phyloP scores from a whole-genome alignment of 2,888 invertebrate species.

The Acrobasis consociella region DNA sequence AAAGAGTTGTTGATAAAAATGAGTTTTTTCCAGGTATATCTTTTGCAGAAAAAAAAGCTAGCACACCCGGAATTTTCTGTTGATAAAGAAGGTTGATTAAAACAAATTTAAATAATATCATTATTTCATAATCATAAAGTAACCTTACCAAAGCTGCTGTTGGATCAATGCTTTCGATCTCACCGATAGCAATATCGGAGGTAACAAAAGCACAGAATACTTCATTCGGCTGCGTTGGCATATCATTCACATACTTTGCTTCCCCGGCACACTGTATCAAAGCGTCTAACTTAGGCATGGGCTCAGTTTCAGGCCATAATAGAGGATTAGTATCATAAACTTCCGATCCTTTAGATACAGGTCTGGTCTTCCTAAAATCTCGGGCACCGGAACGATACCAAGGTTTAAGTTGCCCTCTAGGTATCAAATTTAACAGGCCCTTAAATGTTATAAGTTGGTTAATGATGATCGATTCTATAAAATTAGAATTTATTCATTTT shows the following conservation, averaged over 20 bases:
- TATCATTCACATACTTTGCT: slow-evolving; percentile 85
- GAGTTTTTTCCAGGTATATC: slow-evolving; percentile 87
- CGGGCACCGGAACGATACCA: slow-evolving; percentile 75
- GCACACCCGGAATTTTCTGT: slow-evolving; percentile 85
- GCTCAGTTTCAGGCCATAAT: slow-evolving; percentile 86
- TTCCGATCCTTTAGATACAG: slow-evolving; percentile 84
- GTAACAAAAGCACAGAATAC: slow-evolving; percentile 86
- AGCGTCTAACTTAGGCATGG: slow-evolving; percentile 85
- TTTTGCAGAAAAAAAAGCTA: slow-evolving; percentile 84
- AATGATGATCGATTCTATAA: slow-evolving; percentile 6
- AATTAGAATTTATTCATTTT: background rate
- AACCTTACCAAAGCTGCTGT: slow-evolving; percentile 83
- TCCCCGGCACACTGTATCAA: slow-evolving; percentile 85
- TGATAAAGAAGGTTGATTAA: slow-evolving; percentile 33
- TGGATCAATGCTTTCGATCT: slow-evolving; percentile 83
- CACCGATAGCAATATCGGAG: slow-evolving; percentile 78
- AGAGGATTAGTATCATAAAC: slow-evolving; percentile 84
- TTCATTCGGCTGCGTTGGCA: slow-evolving; percentile 82
- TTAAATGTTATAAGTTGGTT: slow-evolving; percentile 36
- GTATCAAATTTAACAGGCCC: slow-evolving; percentile 80
- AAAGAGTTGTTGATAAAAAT: slow-evolving; percentile 60
- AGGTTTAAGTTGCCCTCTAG: slow-evolving; percentile 64
- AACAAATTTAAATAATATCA: background rate
- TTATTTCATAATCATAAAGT: background rate
- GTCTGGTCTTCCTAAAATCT: slow-evolving; percentile 75